A percentile compares a stretch with the other conserved stretches of the same genome.
Conservation (phyloP, 2,888 invertebrate species). For the Prenolepis imparis region DNA sequence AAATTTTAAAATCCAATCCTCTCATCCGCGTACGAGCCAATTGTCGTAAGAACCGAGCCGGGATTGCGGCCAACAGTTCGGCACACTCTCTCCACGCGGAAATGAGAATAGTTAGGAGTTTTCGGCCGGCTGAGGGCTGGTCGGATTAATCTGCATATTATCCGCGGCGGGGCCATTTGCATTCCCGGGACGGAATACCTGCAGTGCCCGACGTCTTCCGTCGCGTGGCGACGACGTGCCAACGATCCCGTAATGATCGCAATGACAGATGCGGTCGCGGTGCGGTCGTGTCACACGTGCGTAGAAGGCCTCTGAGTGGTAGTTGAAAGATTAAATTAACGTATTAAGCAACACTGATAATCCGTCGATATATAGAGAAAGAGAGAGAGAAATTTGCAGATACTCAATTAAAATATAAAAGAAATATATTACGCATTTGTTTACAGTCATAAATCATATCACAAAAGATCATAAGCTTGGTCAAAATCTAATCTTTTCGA, state of each 20-base stretch:
- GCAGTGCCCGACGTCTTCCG: slow-evolving; percentile 58
- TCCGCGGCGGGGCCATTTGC: slow-evolving; percentile 67
- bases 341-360: background rate
- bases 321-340: slow-evolving; percentile 49
- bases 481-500: background rate
- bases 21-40: slow-evolving; percentile 19
- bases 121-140: slow-evolving; percentile 63
- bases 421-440: background rate
- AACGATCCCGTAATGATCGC: slow-evolving; percentile 57
- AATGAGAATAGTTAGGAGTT: slow-evolving; percentile 71
- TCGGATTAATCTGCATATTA: slow-evolving; percentile 75
- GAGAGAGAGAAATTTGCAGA: background rate
- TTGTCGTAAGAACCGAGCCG: slow-evolving; percentile 33
- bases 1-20: slow-evolving; percentile 51
- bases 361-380: background rate
- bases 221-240: slow-evolving; percentile 53
- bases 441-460: background rate
- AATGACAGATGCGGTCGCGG: slow-evolving; percentile 45
- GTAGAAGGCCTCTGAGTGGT: slow-evolving; percentile 18
- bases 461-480: background rate
- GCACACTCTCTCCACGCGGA: slow-evolving; percentile 27
- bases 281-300: slow-evolving; percentile 49
- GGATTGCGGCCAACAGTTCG: slow-evolving; percentile 41
- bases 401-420: background rate
- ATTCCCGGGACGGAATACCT: slow-evolving; percentile 64